Percentiles rank a stretch among this genome's conserved stretches.
Evolutionary conservation across 2,888 invertebrate genomes (phyloP).

Genomic region (Eupithecia vulgata): DNA sequence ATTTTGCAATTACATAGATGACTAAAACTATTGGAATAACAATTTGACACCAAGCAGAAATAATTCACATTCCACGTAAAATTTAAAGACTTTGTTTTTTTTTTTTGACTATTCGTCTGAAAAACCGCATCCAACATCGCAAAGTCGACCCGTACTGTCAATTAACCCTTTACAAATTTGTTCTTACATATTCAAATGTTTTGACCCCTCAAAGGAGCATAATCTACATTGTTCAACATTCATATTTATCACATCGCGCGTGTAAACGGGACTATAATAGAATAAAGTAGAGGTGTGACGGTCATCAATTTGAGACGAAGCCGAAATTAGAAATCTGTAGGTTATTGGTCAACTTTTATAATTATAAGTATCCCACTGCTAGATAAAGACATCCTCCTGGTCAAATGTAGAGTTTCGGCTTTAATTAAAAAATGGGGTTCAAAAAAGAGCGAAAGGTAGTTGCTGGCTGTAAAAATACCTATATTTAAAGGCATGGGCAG

Average conservation of each 20-base stretch:
- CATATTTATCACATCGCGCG: conserved; percentile 83
- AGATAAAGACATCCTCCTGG: too few relatives aligned
- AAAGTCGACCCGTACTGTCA: conserved; percentile 64
- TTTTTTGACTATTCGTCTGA: background rate
- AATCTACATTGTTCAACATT: conserved; percentile 81
- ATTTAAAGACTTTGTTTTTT: too few relatives aligned
- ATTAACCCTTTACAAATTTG: conserved; percentile 82
- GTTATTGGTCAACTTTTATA: background rate
- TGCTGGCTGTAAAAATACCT: too few relatives aligned
- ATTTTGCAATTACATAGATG: too few relatives aligned
- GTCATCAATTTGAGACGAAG: background rate
- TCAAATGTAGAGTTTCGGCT: too few relatives aligned
- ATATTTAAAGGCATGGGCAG: too few relatives aligned
- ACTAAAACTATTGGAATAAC: background rate
- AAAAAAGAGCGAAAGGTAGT: too few relatives aligned
- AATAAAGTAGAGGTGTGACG: conserved; percentile 33
- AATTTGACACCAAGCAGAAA: background rate
- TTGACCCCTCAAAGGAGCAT: conserved; percentile 81
- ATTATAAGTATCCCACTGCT: too few relatives aligned
- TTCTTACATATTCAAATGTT: conserved; percentile 81
- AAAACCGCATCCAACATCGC: conserved; percentile 51
- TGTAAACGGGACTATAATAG: conserved; percentile 65
- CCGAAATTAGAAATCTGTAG: conserved; percentile 2
- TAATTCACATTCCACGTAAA: background rate
- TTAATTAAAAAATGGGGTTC: too few relatives aligned